A percentile compares a stretch with the other conserved stretches of the same genome.
phyloP scores from a whole-genome alignment of 2,888 invertebrate genomes.

The Molorchus minor region DNA sequence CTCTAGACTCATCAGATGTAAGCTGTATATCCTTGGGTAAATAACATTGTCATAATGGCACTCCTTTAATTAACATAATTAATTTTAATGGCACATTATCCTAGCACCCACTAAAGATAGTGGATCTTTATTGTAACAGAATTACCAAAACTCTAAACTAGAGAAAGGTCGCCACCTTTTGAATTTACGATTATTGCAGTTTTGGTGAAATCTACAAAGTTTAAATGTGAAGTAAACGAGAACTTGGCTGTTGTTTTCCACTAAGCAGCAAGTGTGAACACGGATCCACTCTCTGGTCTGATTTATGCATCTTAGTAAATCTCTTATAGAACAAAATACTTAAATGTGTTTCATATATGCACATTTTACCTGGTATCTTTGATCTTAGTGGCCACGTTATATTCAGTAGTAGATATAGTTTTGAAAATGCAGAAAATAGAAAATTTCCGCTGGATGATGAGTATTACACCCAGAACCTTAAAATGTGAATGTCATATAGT shows the following conservation, averaged over 20 bases:
- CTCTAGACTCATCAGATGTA: too few species aligned
- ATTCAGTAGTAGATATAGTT: too few species aligned
- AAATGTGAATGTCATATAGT: too few species aligned
- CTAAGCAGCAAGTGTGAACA: slow-evolving; percentile 20
- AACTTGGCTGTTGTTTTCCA: slow-evolving; percentile 27
- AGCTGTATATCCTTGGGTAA: too few species aligned
- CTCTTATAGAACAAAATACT: too few species aligned
- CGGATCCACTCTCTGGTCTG: slow-evolving; percentile 25
- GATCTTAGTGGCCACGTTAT: too few species aligned
- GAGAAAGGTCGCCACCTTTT: slow-evolving; percentile 43
- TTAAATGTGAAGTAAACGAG: slow-evolving; percentile 41
- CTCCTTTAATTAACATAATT: not conserved
- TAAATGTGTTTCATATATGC: too few species aligned
- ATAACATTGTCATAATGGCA: not conserved
- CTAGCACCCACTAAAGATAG: slow-evolving; percentile 11
- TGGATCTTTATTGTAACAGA: slow-evolving; percentile 30
- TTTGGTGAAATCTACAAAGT: slow-evolving; percentile 40
- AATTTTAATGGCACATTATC: not conserved
- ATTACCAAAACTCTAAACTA: slow-evolving; percentile 52
- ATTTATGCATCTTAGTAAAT: slow-evolving; percentile 29
- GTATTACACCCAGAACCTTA: too few species aligned
- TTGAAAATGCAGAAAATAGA: too few species aligned
- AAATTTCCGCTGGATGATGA: too few species aligned
- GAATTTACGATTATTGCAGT: slow-evolving; percentile 40
- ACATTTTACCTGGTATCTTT: too few species aligned